These are phyloP conservation scores for Physella acuta DNA, from an alignment of 1,140 invertebrate species.

Conservation along the genomic window DNA sequence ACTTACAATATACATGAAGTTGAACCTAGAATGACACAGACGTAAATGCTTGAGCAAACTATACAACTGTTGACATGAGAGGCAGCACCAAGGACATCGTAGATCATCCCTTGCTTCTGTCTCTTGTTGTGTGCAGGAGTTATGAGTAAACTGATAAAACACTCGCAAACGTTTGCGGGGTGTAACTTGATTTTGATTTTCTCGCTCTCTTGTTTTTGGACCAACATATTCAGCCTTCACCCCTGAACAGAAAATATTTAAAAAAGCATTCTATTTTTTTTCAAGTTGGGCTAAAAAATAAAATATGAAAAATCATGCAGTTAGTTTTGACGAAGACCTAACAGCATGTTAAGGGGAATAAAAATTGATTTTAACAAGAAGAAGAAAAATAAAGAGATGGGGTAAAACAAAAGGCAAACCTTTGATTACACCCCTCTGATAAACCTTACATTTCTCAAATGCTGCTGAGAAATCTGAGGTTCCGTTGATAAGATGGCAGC, in stretches of 20 bases:
- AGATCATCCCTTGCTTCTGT: constrained; percentile 90
- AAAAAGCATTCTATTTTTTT: too few relatives aligned
- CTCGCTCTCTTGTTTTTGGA: constrained; percentile 17
- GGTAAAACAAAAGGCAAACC: constrained; percentile 22
- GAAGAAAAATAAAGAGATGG: neutral
- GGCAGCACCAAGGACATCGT: constrained; percentile 90
- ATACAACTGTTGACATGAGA: constrained; percentile 85
- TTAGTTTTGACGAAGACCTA: neutral
- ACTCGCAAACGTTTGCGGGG: constrained; percentile 67
- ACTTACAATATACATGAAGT: constrained; percentile 85
- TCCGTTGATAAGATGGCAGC: constrained; percentile 19
- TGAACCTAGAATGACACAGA: constrained; percentile 88
- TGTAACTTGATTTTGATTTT: constrained; percentile 35
- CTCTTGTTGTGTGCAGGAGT: constrained; percentile 91
- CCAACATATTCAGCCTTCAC: constrained; percentile 13
- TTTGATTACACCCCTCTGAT: constrained; percentile 22
- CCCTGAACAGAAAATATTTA: too few relatives aligned
- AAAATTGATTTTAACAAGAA: too few relatives aligned
- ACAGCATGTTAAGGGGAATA: neutral
- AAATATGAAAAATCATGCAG: constrained; percentile 15
- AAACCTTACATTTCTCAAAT: constrained; percentile 28
- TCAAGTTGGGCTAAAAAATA: neutral
- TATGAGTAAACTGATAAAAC: constrained; percentile 94
- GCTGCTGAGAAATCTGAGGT: constrained; percentile 24
- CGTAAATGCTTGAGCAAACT: constrained; percentile 90